A percentile compares a stretch with the other conserved stretches of the same genome.
Conservation (phyloP, 2,888 invertebrate genomes). For the Epinotia demarniana region DNA sequence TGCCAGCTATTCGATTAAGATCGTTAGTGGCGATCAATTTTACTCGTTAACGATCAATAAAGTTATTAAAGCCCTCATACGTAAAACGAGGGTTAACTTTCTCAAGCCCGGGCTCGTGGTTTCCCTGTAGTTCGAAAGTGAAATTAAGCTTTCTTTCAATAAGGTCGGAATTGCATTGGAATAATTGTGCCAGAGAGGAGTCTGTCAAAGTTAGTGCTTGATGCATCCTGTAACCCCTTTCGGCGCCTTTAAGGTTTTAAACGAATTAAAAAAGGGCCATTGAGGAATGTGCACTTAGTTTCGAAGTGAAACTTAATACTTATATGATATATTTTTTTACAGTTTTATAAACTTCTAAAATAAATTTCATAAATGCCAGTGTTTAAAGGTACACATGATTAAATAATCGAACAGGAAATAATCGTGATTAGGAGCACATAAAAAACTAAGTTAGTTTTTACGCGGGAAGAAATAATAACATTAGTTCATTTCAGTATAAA, state of each 20-base stretch:
- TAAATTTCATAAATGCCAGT: too few species aligned
- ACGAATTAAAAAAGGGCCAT: constrained; percentile 28
- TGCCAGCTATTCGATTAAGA: constrained; percentile 79
- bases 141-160: not conserved
- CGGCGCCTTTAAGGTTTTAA: constrained; percentile 21
- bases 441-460: not conserved
- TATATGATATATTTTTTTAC: too few species aligned
- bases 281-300: constrained; percentile 8
- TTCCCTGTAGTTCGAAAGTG: not conserved
- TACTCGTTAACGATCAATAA: constrained; percentile 76
- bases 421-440: not conserved
- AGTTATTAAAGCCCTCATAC: constrained; percentile 69
- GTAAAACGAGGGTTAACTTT: constrained; percentile 46
- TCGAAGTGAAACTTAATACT: not conserved
- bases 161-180: not conserved
- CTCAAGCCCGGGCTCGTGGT: not conserved
- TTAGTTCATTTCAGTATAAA: too few species aligned
- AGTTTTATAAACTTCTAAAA: not conserved
- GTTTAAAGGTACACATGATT: not conserved
- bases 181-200: not conserved
- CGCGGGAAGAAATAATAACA: not conserved
- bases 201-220: not conserved
- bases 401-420: not conserved
- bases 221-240: not conserved
- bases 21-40: constrained; percentile 80